Base-by-base conservation (phyloP, 2,113 vertebrate species). In the Aix galericulata region DNA sequence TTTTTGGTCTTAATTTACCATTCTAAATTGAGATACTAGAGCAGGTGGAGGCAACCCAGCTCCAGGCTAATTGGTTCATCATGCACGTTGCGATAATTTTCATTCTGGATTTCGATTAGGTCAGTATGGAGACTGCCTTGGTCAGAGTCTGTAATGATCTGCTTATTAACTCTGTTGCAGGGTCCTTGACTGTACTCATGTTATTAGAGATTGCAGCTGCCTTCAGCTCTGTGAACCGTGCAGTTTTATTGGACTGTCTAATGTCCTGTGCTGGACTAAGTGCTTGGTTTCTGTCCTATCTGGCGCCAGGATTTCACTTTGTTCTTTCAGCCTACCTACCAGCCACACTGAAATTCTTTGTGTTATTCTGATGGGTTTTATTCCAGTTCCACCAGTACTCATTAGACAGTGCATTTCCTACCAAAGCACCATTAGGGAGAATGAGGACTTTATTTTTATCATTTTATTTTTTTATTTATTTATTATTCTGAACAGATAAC, bases 41-140 rank as follows among this genome's bases (percentile, higher is more conserved):
- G 95, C 92, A 97, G 97, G 97, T 96, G 94, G 97, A 97, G 97
- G 94, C 93, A 95, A 71, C 84, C 81, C 94, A 97, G 96, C 96
- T 98, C 91, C 40, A 80, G 94, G 96, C 97, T 98, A 98, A 98
- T 97, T 98, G 96, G 97, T 97, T 98, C 98, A 98, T 97, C 96
- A 97, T 95, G 91, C 91, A 97, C 85, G 91, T 98, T 98, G 97
- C 63, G 34, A 95, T 97, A 97, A 98, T 97, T 95, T 63, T 96
- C 95, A 96, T 97, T 98, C 97, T 97, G 96, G 97, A 98, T 97
- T 98, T 98, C 97, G 94, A 98, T 97, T 97, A 98, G 97, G 97
- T 97, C 98, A 98, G 96, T 96, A 96, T 97, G 97, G 96, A 97
- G 94, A 97, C 95, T 97, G 97, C 96, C 96, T 97, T 98, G 97